Conservation (phyloP, 2,113 vertebrate genomes). For the Sphyrna mokarran region DNA sequence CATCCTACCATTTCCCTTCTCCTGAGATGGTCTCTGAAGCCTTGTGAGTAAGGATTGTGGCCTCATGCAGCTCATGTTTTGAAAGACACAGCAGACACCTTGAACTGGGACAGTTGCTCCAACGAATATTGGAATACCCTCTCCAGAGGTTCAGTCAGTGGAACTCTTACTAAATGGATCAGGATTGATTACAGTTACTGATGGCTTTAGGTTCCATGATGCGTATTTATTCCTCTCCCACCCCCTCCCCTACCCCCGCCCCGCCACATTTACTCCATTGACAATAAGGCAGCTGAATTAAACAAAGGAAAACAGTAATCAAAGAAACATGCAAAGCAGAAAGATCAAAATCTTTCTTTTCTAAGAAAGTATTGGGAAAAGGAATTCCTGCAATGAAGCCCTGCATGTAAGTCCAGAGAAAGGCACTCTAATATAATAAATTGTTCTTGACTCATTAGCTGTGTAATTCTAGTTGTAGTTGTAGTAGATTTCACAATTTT, state of each 20-base stretch:
- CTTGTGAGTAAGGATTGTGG: too few relatives aligned
- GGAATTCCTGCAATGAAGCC: background rate
- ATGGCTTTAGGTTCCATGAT: background rate
- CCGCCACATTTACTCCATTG: background rate
- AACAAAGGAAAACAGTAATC: background rate
- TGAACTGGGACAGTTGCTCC: too few relatives aligned
- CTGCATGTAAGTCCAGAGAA: background rate
- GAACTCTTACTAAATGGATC: background rate
- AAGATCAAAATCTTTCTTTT: background rate
- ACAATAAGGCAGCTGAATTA: background rate
- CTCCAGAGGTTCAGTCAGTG: too few relatives aligned
- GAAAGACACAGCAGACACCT: too few relatives aligned
- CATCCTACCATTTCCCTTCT: background rate
- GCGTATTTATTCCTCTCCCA: background rate
- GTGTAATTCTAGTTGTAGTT: background rate
- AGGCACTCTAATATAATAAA: background rate
- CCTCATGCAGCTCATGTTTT: too few relatives aligned
- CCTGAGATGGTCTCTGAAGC: too few relatives aligned
- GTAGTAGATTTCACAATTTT: background rate
- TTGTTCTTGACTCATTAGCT: background rate
- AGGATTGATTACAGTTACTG: background rate
- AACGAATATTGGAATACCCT: too few relatives aligned
- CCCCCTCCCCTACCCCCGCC: too few relatives aligned
- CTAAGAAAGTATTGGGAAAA: background rate
- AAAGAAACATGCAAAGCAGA: background rate